These are phyloP conservation scores for Echinops telfairi DNA, from an alignment of 2,113 vertebrate species.

Conservation along the genomic window DNA sequence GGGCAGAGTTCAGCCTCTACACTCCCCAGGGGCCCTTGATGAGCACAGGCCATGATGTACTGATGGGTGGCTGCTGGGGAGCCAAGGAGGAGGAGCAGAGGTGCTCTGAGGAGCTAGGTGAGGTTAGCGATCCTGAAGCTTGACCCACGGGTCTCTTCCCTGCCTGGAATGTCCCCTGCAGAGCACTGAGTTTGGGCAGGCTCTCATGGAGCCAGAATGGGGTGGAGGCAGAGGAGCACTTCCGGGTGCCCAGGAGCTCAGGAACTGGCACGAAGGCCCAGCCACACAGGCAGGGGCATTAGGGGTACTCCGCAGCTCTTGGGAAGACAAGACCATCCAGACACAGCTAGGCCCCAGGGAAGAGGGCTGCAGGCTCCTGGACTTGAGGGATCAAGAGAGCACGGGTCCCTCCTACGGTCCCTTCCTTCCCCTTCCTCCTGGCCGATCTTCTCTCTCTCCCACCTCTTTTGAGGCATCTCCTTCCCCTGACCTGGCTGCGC, in stretches of 20 bases:
- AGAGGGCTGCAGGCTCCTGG: background rate
- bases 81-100: background rate
- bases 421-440: background rate
- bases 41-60: fast-evolving
- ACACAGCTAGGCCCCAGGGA: background rate
- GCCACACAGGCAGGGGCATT: background rate
- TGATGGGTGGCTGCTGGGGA: background rate
- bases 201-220: background rate
- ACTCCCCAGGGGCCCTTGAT: background rate
- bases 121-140: background rate
- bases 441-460: background rate
- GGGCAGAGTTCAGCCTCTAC: background rate
- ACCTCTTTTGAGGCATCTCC: background rate
- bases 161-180: background rate
- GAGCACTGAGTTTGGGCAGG: background rate
- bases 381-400: background rate
- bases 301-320: background rate
- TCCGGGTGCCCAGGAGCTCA: background rate
- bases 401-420: background rate
- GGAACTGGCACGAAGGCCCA: too few relatives aligned
- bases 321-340: background rate
- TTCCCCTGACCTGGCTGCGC: background rate
- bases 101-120: background rate
- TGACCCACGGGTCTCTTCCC: background rate
- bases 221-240: background rate